A percentile compares a stretch with the other conserved stretches of the same genome.
These are phyloP conservation scores for Mus caroli DNA, from an alignment of 2,797 vertebrate species.

Conservation along the genomic window DNA sequence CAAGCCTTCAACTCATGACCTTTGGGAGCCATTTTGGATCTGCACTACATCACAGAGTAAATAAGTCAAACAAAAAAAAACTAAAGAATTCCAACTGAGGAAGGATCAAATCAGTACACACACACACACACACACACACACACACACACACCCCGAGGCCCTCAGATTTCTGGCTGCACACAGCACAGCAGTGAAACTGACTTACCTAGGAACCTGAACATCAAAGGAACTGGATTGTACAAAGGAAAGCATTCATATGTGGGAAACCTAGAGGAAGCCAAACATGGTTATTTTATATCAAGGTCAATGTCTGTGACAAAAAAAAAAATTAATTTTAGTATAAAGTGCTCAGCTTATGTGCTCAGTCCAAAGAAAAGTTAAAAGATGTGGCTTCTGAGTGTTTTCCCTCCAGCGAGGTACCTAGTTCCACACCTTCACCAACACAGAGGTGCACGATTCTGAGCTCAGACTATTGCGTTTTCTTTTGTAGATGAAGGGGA, in stretches of 20 bases:
- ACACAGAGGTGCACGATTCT: background rate
- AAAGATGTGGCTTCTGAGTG: background rate
- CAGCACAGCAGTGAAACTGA: background rate
- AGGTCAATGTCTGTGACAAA: constrained; percentile 33
- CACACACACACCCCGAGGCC: background rate
- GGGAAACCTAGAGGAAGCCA: background rate
- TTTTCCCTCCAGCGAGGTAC: background rate
- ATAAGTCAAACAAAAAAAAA: background rate
- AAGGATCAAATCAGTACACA: background rate
- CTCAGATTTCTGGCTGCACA: background rate
- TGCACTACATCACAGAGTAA: background rate
- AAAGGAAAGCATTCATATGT: background rate
- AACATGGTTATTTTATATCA: background rate
- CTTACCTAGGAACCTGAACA: background rate
- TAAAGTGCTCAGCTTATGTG: background rate
- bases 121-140: background rate
- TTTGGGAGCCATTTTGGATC: background rate
- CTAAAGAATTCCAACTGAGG: background rate
- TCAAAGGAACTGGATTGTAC: background rate
- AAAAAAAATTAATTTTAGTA: background rate
- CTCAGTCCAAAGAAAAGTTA: constrained; percentile 23
- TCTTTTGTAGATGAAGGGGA: background rate
- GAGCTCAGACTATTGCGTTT: background rate
- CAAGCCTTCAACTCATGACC: background rate
- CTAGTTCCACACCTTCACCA: background rate